phyloP scores from a whole-genome alignment of 2,113 vertebrate species.

The Aspidoscelis tigris region DNA sequence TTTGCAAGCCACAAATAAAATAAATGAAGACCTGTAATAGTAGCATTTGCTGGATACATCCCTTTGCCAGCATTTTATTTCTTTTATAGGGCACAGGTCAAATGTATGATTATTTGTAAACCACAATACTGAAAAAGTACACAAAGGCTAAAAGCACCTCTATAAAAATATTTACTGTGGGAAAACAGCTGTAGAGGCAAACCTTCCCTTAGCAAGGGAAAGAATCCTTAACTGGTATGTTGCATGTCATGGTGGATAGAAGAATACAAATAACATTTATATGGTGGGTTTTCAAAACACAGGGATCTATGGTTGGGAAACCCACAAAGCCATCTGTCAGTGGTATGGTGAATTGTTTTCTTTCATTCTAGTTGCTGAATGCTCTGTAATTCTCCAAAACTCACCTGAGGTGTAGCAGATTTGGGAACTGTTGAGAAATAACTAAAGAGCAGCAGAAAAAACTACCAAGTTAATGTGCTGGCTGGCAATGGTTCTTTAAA shows the following conservation, averaged over 20 bases:
- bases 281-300: not conserved
- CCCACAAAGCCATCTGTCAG: not conserved
- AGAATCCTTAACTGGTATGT: not conserved
- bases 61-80: not conserved
- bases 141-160: not conserved
- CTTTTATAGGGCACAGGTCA: not conserved
- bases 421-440: not conserved
- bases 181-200: not conserved
- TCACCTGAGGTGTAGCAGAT: too few species aligned
- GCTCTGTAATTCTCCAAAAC: not conserved
- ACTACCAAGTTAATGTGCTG: too few species aligned
- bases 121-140: not conserved
- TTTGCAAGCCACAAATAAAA: not conserved
- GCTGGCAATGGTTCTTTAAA: too few species aligned
- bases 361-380: not conserved
- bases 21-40: not conserved
- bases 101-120: not conserved
- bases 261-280: not conserved
- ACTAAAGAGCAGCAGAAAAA: not conserved
- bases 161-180: not conserved
- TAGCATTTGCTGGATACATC: not conserved
- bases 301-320: not conserved
- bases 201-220: too few species aligned
- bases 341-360: not conserved
- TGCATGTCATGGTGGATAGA: not conserved